phyloP scores from a whole-genome alignment of 2,888 invertebrate genomes.

The Orthonevra nobilis region DNA sequence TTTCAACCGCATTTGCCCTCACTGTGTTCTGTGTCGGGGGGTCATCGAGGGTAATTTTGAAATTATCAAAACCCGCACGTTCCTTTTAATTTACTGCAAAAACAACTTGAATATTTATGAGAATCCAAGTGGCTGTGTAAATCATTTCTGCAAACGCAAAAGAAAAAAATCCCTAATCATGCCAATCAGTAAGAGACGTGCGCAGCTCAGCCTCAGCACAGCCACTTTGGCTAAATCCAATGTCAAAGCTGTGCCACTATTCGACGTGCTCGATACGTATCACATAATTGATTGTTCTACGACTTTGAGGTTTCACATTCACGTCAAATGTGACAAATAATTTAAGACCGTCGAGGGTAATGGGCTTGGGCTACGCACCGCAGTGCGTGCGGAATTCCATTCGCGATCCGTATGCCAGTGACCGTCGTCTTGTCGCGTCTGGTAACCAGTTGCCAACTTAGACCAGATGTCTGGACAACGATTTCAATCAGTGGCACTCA shows the following conservation, averaged over 20 bases:
- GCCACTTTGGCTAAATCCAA: conserved; percentile 21
- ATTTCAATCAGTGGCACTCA: conserved; percentile 62
- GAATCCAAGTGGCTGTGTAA: neutral
- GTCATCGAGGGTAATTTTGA: too few relatives aligned
- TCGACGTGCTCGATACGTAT: conserved; percentile 10
- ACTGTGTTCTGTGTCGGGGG: too few relatives aligned
- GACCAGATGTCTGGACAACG: conserved; percentile 62
- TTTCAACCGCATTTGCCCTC: too few relatives aligned
- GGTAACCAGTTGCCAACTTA: conserved; percentile 35
- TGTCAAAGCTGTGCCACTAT: neutral
- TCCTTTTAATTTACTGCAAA: neutral
- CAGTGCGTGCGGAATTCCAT: conserved; percentile 53
- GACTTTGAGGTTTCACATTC: conserved; percentile 44
- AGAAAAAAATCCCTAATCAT: neutral
- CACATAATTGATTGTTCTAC: conserved; percentile 53
- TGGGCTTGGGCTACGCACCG: conserved; percentile 48
- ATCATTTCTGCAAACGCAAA: neutral
- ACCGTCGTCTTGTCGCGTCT: neutral
- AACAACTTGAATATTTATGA: conserved; percentile 4
- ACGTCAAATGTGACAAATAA: conserved; percentile 64
- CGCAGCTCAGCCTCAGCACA: too few relatives aligned
- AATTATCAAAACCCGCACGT: conserved; percentile 6
- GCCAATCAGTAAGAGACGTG: too few relatives aligned
- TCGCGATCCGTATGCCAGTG: conserved; percentile 6
- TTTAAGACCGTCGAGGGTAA: conserved; percentile 47